Evolutionary conservation across 2,113 vertebrate species (phyloP), one percentile per base, ranked within the genome.

Genomic region (Oenanthe melanoleuca): DNA sequence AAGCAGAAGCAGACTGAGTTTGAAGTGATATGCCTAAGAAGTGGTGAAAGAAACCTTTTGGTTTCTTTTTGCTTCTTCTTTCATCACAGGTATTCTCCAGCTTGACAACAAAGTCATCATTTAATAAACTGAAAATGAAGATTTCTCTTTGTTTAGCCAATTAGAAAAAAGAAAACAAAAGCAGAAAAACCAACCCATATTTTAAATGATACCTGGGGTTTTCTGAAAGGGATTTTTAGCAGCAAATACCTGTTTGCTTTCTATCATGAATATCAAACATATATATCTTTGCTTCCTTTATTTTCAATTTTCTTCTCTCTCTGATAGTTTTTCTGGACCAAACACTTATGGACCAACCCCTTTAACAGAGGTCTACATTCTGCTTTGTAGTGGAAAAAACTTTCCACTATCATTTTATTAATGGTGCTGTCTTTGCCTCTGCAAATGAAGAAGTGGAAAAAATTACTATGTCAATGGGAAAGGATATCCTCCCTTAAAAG

Each of bases 121-220:
- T 82, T 92, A 85, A 85, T 64, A 80, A 72, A 75, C 23, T 86
- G n/a, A 92, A 93, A 90, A 67, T 52, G 81, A 57, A 22, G 17
- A 47, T 55, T 50, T 59, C 13, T 64, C 65, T 83, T 95, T 55
- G 7, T 69, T 94, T 40, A 47, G 8, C 9, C 42, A 73, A 5
- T 14, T 63, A 53, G 14, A 0, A 10, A 22, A 31, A 65, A 24
- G 50, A 3, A 3, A 13, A 49, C 49, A 49, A 9, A 22, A 3
- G 6, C 8, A 26, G n/a, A 47, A 77, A 5, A 23, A 6, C 2
- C 33, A 55, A 14, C 4, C 11, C 12, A 16, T 34, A 44, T 7
- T 11, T 9, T 40, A 70, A 3, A 29, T 2, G 1, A 63, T 79
- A 47, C 16, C 26, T 44, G 12, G 25, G 9, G 33, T 84, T 84